A percentile compares a stretch with the other conserved stretches of the same genome.
Evolutionary conservation across 2,888 invertebrate species (phyloP).

Genomic region (Aproaerema taeniolella): DNA sequence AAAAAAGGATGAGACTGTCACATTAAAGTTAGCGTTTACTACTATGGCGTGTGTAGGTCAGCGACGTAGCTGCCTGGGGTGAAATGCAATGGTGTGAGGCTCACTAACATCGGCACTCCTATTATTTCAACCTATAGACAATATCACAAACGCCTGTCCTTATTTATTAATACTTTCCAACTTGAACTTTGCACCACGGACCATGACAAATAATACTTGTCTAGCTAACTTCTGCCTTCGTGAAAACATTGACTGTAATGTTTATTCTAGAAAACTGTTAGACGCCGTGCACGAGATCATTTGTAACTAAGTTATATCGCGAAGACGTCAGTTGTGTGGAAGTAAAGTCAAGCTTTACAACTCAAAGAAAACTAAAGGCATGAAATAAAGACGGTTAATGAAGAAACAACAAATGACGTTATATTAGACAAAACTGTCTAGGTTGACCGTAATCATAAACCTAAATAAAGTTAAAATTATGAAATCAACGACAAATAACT

Average conservation of each 20-base stretch:
- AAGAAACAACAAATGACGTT: too few species aligned
- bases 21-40: conserved; percentile 24
- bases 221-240: conserved; percentile 27
- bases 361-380: too few species aligned
- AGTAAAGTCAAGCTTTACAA: too few species aligned
- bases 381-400: too few species aligned
- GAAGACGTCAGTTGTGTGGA: conserved; percentile 3
- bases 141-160: conserved; percentile 34
- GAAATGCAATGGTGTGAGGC: conserved; percentile 28
- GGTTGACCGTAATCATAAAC: too few species aligned
- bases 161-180: conserved; percentile 46
- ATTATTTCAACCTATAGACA: conserved; percentile 51
- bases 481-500: conserved; percentile 1
- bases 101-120: conserved; percentile 38
- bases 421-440: too few species aligned
- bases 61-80: conserved; percentile 25
- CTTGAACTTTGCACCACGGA: conserved; percentile 45
- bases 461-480: too few species aligned
- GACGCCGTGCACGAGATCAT: conserved; percentile 36
- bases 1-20: conserved; percentile 1
- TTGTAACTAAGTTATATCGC: conserved; percentile 26
- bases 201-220: conserved; percentile 47
- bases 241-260: conserved; percentile 26
- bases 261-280: conserved; percentile 43
- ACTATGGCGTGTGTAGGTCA: conserved; percentile 27